phyloP scores from a whole-genome alignment of 2,797 vertebrate species.

The Streptopelia turtur region DNA sequence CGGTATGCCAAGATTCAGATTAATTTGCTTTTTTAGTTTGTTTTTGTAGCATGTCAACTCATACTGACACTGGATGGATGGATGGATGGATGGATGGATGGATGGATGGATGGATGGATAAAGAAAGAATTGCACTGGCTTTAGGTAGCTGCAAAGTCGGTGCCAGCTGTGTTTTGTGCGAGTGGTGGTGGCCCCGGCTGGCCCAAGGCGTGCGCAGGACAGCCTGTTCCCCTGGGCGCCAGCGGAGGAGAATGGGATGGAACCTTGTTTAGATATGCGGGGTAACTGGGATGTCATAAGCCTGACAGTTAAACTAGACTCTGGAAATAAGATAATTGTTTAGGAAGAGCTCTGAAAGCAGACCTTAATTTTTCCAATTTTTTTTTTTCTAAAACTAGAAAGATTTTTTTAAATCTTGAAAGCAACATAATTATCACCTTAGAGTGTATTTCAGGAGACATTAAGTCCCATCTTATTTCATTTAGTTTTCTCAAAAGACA shows the following conservation, averaged over 20 bases:
- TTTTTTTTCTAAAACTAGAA: not conserved
- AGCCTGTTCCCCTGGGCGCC: rapidly evolving
- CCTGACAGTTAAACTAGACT: not conserved
- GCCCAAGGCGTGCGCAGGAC: not conserved
- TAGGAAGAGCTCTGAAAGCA: not conserved
- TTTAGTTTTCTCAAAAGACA: not conserved
- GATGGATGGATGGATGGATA: not conserved
- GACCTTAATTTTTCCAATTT: not conserved
- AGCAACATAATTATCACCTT: not conserved
- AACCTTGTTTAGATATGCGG: not conserved
- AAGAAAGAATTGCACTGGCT: not conserved
- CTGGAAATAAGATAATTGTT: not conserved
- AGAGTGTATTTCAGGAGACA: not conserved
- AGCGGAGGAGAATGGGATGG: not conserved
- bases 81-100: not conserved
- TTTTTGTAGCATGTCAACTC: not conserved
- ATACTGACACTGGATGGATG: not conserved
- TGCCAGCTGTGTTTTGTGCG: not conserved
- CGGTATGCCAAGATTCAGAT: not conserved
- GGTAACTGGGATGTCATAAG: not conserved
- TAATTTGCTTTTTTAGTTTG: not conserved
- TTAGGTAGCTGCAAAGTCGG: not conserved
- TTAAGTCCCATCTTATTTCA: not conserved
- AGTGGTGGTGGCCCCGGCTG: not conserved
- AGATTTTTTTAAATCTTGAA: not conserved